These are phyloP conservation scores for Pantelozetes paolii DNA, from an alignment of 2,888 invertebrate genomes.

Conservation along the genomic window DNA sequence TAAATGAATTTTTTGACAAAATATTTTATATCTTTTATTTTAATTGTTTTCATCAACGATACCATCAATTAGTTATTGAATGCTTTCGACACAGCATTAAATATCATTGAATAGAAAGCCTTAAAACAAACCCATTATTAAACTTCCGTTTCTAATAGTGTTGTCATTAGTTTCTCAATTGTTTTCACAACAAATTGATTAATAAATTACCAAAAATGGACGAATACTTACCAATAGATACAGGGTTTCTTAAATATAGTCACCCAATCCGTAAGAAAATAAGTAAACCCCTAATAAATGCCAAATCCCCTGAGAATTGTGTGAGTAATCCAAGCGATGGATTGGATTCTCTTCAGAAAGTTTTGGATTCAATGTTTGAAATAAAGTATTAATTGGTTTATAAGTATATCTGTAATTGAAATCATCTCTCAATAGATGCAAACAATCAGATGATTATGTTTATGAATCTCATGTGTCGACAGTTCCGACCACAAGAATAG, in stretches of 20 bases:
- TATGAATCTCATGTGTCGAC: constrained; percentile 66
- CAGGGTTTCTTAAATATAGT: constrained; percentile 21
- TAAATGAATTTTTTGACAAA: too few relatives aligned
- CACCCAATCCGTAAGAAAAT: background rate
- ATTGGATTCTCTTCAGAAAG: background rate
- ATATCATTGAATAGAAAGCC: too few relatives aligned
- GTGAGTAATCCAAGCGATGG: background rate
- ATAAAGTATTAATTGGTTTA: background rate
- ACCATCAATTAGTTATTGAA: too few relatives aligned
- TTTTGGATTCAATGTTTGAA: constrained; percentile 27
- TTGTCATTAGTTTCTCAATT: background rate
- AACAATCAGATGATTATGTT: constrained; percentile 13
- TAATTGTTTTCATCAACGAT: too few relatives aligned
- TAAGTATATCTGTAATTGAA: background rate
- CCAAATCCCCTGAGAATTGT: background rate
- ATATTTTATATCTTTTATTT: too few relatives aligned
- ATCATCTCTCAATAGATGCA: background rate
- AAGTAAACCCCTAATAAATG: background rate
- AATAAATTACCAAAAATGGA: background rate
- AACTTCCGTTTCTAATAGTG: constrained; percentile 24
- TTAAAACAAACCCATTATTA: background rate
- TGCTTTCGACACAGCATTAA: too few relatives aligned
- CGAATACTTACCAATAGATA: background rate
- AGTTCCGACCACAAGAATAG: constrained; percentile 89
- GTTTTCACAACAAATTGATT: background rate